Base-by-base conservation (phyloP, 2,113 vertebrate species). In the Orycteropus afer region DNA sequence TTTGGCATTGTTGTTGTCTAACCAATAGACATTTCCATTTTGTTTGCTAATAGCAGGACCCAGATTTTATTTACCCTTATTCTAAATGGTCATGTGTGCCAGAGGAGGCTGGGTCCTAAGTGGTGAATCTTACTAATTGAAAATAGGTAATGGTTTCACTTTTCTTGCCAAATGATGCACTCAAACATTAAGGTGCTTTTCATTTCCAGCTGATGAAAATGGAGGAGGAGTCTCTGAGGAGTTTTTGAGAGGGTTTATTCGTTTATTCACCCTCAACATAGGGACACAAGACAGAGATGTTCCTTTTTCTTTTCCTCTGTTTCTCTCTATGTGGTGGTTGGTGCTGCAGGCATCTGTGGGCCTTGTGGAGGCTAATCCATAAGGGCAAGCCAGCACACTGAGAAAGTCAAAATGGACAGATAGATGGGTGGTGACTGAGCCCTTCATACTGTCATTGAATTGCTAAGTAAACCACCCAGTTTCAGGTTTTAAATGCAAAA, bases 1-100 rank as follows among this genome's bases (percentile, higher is more conserved):
- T 27, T 40, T 80, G 82, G 78, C 17, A 27, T 92, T 49, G 13
- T 37, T 77, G 34, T 81, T 55, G 15, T 34, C 53, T 93, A 34
- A 23, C 40, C 82, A 7, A 32, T 59, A 22, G 32, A 42, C 7
- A 27, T 0, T 78, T 63, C 8, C 40, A 45, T 92, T n/a, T 73
- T 87, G 20, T 25, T 86, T 89, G n/a, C 32, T 94, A 59, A 8
- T 87, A 80, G 91, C 0, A 81, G 59, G 59, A 61, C 32, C 22
- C 45, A 59, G 37, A 18, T 51, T 97, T 86, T 65, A 74, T 84
- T 51, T 51, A 67, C 22, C 15, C 7, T 63, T 27, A 3, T 63
- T 86, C n/a, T 32, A 12, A 81, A n/a, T 45, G 77, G 13, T 13
- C 76, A 0, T 57, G 27, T 92, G 8, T 88, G 45, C 32, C 65